Percentiles rank a stretch among this genome's conserved stretches.
Evolutionary conservation across 2,113 vertebrate species (phyloP).

Genomic region (Actinemys pallida): DNA sequence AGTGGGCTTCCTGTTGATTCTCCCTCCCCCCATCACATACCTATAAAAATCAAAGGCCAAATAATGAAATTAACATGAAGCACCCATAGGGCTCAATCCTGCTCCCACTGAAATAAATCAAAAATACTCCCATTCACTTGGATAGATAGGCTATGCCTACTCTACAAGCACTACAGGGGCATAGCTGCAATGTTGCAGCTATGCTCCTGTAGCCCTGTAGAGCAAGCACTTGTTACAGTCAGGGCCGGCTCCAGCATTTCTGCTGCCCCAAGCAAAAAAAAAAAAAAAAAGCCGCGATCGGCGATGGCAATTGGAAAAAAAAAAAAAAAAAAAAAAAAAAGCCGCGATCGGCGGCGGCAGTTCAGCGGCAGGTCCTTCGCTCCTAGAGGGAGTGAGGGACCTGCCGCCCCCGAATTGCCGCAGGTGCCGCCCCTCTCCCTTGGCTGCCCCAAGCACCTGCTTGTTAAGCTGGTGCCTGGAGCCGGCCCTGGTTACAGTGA

Average conservation of each 20-base stretch:
- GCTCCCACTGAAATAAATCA: neutral
- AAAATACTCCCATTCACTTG: neutral
- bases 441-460: too few species aligned
- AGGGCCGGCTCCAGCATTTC: too few species aligned
- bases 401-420: too few species aligned
- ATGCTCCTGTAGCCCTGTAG: neutral
- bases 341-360: too few species aligned
- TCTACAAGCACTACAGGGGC: neutral
- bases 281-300: too few species aligned
- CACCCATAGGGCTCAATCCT: neutral
- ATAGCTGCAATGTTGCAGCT: neutral
- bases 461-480: too few species aligned
- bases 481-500: neutral
- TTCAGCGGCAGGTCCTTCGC: too few species aligned
- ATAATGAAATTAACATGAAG: neutral
- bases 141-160: neutral
- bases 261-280: too few species aligned
- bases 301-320: too few species aligned
- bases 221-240: neutral
- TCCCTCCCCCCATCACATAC: neutral
- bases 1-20: neutral
- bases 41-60: neutral
- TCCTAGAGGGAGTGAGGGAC: too few species aligned
- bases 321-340: too few species aligned
- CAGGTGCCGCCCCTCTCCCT: too few species aligned